Percentiles rank a stretch among this genome's conserved stretches.
phyloP scores from a whole-genome alignment of 2,113 vertebrate species.

The Lepisosteus oculatus region DNA sequence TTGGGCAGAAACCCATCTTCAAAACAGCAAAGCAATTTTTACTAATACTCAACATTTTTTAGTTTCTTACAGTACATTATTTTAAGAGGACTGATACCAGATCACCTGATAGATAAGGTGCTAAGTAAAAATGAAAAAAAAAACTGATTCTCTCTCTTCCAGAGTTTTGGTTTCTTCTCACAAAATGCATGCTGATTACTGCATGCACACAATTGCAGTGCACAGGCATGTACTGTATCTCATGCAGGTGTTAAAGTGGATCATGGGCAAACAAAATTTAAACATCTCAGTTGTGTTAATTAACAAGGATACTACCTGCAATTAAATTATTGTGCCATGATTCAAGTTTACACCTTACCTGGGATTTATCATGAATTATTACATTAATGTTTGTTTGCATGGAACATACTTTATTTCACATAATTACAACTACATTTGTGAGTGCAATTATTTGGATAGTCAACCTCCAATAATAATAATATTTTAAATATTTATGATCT shows the following conservation, averaged over 20 bases:
- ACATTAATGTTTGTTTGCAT: background rate
- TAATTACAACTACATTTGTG: too few relatives aligned
- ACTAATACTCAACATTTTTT: too few relatives aligned
- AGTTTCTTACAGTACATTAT: too few relatives aligned
- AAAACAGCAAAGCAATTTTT: too few relatives aligned
- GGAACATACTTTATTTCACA: background rate
- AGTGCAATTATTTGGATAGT: too few relatives aligned
- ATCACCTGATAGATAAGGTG: too few relatives aligned
- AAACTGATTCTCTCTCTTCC: too few relatives aligned
- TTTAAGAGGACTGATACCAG: too few relatives aligned
- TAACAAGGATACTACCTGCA: slow-evolving; percentile 1
- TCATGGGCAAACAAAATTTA: background rate
- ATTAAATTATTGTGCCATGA: slow-evolving; percentile 1
- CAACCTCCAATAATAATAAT: too few relatives aligned
- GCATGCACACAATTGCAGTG: background rate
- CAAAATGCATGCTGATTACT: slow-evolving; percentile 23
- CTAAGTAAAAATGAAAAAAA: too few relatives aligned
- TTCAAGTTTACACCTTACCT: slow-evolving; percentile 1
- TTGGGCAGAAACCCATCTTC: too few relatives aligned
- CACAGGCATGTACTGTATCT: slow-evolving; percentile 8
- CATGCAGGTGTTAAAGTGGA: slow-evolving; percentile 8
- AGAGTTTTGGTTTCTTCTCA: slow-evolving; percentile 5
- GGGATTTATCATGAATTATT: background rate
- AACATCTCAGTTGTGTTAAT: background rate
- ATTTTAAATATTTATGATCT: too few relatives aligned